phyloP scores from a whole-genome alignment of 2,797 vertebrate genomes.

The Myotis findleyi region DNA sequence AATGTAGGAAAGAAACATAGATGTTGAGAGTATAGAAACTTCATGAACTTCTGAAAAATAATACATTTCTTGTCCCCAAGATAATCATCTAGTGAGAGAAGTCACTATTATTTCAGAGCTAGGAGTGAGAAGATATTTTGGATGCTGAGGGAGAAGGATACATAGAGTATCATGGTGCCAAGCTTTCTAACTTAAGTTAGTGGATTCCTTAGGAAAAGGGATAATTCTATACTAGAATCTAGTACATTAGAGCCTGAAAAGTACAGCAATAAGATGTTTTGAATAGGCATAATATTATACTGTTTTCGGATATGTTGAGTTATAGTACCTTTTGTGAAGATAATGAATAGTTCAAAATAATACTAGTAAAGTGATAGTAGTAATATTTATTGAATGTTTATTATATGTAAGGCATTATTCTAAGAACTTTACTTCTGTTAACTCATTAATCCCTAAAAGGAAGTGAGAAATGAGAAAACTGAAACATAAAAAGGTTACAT shows the following conservation, averaged over 20 bases:
- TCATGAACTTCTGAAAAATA: neutral
- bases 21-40: neutral
- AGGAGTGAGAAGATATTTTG: neutral
- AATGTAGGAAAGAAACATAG: neutral
- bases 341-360: conserved; percentile 24
- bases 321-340: neutral
- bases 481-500: neutral
- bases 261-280: neutral
- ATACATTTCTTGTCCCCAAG: neutral
- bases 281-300: neutral
- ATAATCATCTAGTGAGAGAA: conserved; percentile 14
- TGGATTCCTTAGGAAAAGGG: neutral
- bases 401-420: neutral
- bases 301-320: neutral
- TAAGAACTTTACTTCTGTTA: conserved; percentile 5
- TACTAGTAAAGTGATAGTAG: neutral
- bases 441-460: conserved; percentile 7
- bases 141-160: neutral
- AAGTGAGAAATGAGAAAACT: neutral
- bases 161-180: neutral
- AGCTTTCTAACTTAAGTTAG: neutral
- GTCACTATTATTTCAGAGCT: neutral
- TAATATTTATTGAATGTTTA: neutral
- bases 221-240: neutral
- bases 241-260: neutral